Percentiles rank a stretch among this genome's conserved stretches.
Evolutionary conservation across 2,113 vertebrate genomes (phyloP).

Genomic region (crab-eating macaque (Macaca fascicularis)): DNA sequence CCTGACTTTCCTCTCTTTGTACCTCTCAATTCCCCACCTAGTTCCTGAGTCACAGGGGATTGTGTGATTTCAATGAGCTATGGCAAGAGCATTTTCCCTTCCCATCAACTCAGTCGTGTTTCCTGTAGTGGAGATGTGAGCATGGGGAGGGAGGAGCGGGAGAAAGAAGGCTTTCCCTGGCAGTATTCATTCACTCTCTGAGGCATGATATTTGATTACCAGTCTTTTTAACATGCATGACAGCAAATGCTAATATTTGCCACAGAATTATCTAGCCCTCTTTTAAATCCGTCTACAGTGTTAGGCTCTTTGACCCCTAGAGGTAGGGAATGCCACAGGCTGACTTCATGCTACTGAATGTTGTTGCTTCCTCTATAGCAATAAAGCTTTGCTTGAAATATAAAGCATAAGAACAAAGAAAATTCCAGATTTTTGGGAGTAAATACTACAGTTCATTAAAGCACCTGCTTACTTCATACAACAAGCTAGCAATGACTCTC

Average conservation of each 20-base stretch:
- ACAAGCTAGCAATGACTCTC: not conserved
- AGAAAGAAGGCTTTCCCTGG: not conserved
- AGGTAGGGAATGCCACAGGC: conserved; percentile 40
- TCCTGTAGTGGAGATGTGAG: not conserved
- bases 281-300: conserved; percentile 56
- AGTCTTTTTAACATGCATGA: conserved; percentile 67
- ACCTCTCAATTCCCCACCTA: not conserved
- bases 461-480: not conserved
- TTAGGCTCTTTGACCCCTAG: conserved; percentile 54
- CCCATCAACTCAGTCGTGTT: not conserved
- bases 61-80: not conserved
- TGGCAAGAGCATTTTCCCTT: not conserved
- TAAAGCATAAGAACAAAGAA: conserved; percentile 19
- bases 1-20: not conserved
- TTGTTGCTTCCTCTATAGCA: not conserved
- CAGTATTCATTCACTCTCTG: not conserved
- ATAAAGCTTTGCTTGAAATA: not conserved
- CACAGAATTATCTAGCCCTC: conserved; percentile 30
- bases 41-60: not conserved
- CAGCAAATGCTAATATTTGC: conserved; percentile 56
- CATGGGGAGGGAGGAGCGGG: rapidly evolving
- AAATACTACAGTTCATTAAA: not conserved
- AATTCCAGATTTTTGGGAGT: not conserved
- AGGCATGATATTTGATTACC: conserved; percentile 79
- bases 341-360: conserved; percentile 51